Percentiles rank a stretch among this genome's conserved stretches.
Evolutionary conservation across 2,888 invertebrate genomes (phyloP).

Genomic region (Alcis repandata): DNA sequence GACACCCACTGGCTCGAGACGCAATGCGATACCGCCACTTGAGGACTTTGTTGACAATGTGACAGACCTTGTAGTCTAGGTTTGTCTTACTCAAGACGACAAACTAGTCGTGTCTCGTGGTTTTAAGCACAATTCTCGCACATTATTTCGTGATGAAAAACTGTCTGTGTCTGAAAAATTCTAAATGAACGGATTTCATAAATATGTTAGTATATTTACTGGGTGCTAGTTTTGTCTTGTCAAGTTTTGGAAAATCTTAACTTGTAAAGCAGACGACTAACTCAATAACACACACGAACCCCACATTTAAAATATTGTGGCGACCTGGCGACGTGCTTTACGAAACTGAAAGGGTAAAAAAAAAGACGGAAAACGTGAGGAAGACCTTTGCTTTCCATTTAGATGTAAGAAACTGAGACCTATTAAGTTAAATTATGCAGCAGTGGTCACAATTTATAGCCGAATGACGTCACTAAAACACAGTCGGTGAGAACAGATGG

Average conservation of each 20-base stretch:
- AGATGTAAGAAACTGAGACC: not conserved
- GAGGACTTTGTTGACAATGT: not conserved
- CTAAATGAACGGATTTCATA: too few relatives aligned
- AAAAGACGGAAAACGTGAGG: not conserved
- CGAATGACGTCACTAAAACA: not conserved
- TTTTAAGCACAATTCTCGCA: not conserved
- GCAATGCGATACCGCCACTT: not conserved
- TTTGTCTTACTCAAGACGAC: not conserved
- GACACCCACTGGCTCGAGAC: constrained; percentile 6
- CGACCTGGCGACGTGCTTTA: too few relatives aligned
- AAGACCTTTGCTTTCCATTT: not conserved
- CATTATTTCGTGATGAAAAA: too few relatives aligned
- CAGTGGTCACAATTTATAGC: not conserved
- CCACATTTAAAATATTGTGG: too few relatives aligned
- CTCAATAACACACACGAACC: too few relatives aligned
- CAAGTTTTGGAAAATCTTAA: too few relatives aligned
- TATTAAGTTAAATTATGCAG: not conserved
- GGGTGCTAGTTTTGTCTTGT: too few relatives aligned
- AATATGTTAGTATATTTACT: too few relatives aligned
- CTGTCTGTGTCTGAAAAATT: too few relatives aligned
- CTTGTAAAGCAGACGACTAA: not conserved
- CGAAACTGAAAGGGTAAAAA: not conserved
- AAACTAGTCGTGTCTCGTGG: not conserved
- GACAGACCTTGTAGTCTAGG: not conserved
- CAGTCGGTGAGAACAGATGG: not conserved